These are phyloP conservation scores for human (Homo sapiens) DNA, from an alignment of 2,113 vertebrate species.

Conservation along the genomic window DNA sequence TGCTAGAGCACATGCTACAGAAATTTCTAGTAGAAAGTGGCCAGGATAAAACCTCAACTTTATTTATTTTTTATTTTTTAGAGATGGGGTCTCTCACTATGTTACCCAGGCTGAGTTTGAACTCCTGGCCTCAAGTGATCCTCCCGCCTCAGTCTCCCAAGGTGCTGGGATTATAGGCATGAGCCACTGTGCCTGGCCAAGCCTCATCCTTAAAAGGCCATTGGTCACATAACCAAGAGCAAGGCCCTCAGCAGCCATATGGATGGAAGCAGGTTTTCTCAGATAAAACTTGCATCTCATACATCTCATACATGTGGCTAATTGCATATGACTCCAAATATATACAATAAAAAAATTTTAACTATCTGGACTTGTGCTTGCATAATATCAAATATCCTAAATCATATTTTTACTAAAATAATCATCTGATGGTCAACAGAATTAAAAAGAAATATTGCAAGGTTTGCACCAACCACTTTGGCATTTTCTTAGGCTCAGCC, in stretches of 20 bases:
- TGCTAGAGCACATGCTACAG: background rate
- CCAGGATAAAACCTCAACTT: background rate
- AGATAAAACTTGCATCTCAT: background rate
- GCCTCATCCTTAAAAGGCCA: background rate
- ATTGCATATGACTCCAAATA: background rate
- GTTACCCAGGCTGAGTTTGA: too few species aligned
- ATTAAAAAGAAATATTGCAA: slow-evolving; percentile 26
- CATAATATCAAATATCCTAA: background rate
- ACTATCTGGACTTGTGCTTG: background rate
- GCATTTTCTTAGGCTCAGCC: background rate
- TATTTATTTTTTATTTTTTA: background rate
- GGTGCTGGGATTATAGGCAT: too few species aligned
- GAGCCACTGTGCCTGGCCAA: background rate
- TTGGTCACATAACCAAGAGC: background rate
- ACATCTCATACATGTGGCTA: background rate
- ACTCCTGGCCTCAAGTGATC: too few species aligned
- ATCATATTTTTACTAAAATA: slow-evolving; percentile 7
- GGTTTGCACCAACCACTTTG: background rate
- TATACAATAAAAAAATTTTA: background rate
- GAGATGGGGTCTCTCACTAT: too few species aligned
- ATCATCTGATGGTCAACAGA: background rate
- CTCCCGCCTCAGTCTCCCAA: too few species aligned
- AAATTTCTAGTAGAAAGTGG: background rate
- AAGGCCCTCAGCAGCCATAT: accelerated
- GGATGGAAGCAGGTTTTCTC: background rate